Evolutionary conservation across 2,888 invertebrate genomes (phyloP), one percentile per base, ranked within the genome.

Genomic region (Limnephilus marmoratus): DNA sequence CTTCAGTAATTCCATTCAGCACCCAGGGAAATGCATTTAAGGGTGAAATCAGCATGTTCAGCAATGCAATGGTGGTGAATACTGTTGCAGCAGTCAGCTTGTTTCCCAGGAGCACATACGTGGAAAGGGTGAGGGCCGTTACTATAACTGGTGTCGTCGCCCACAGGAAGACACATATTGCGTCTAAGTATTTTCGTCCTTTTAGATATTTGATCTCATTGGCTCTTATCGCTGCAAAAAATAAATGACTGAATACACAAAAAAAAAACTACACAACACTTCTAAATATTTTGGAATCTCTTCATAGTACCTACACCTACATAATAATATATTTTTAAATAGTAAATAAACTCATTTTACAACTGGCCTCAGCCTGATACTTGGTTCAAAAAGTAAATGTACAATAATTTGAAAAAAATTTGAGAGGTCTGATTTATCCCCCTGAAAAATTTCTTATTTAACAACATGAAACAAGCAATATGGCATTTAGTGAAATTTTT

Each of bases 11-110:
- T 0, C 99, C 99, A 95, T 99, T 99, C 34, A 99, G 96, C 4
- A 99, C 99, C 99, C 99, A 99, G 0, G 99, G 99, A 95, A 99
- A 99, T 0, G 99, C 98, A 95, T 99, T 99, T 92, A 99, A 95
- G 0, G 99, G 99, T 90, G 98, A 97, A 94, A 99, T 99, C 93
- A 99, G 96, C 98, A 99, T 99, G 95, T 99, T 99, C 93, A 99
- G 97, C 91, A 99, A 96, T 0, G 99, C 99, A 94, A 99, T 97
- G 94, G 98, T 98, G 0, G 99, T 99, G 94, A 99, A 99, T 1
- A 98, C 99, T 91, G 98, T 98, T 37, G 99, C 98, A 3, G 99
- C 99, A 87, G 98, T 98, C 15, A 99, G 96, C 88, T 97, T 96
- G 96, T 98, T 96, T 92, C 98, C 98, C 94, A 98, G 95, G n/a